Evolutionary conservation across 1,140 invertebrate species (phyloP).

Genomic region (Pachyrhynchus sulphureomaculatus): DNA sequence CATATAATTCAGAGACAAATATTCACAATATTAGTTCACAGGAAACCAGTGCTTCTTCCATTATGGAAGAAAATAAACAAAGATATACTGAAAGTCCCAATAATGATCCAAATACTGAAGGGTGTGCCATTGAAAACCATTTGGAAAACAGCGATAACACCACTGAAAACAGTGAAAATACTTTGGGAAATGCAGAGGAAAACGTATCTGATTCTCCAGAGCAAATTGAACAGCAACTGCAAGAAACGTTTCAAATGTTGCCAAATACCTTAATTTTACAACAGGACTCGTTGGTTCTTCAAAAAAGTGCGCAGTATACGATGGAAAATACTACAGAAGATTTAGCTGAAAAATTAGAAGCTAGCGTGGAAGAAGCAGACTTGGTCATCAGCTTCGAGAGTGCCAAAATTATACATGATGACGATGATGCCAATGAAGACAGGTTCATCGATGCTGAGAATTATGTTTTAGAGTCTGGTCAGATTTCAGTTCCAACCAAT

Average conservation of each 20-base stretch:
- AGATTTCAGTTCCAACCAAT: slow-evolving; percentile 41
- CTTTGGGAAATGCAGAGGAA: background rate
- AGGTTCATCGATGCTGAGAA: slow-evolving; percentile 53
- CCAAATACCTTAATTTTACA: slow-evolving; percentile 49
- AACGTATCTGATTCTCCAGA: background rate
- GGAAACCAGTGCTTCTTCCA: slow-evolving; percentile 16
- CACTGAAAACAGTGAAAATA: background rate
- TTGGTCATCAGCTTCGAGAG: slow-evolving; percentile 44
- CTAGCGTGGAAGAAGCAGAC: slow-evolving; percentile 50
- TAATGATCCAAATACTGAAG: background rate
- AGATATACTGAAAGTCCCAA: background rate
- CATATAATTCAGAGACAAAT: too few relatives aligned
- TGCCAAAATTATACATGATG: slow-evolving; percentile 41
- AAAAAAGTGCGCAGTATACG: slow-evolving; percentile 35
- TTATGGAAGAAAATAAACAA: slow-evolving; percentile 10
- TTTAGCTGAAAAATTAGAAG: slow-evolving; percentile 45
- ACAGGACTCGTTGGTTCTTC: slow-evolving; percentile 45
- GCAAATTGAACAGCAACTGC: slow-evolving; percentile 16
- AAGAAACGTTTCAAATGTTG: slow-evolving; percentile 41
- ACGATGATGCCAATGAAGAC: slow-evolving; percentile 48
- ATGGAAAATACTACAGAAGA: slow-evolving; percentile 35
- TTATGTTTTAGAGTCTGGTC: slow-evolving; percentile 53
- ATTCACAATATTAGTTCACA: background rate
- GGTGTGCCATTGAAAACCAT: slow-evolving; percentile 4
- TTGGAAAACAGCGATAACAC: background rate